phyloP scores from a whole-genome alignment of 2,797 vertebrate genomes.

The Ceryle rudis region DNA sequence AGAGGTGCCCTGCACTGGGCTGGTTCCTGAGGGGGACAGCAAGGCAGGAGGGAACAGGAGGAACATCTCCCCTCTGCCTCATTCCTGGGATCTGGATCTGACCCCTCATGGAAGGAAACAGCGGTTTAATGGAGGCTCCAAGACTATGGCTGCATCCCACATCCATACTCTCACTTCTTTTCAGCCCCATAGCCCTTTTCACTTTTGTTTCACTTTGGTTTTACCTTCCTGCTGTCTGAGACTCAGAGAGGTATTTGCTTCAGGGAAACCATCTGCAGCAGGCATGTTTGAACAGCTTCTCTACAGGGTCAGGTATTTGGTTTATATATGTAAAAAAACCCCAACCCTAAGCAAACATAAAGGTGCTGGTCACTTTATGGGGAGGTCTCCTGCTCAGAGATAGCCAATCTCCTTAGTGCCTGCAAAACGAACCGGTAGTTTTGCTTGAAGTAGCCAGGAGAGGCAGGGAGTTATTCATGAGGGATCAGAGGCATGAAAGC shows the following conservation, averaged over 20 bases:
- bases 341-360: not conserved
- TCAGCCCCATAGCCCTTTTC: not conserved
- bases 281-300: conserved; percentile 1
- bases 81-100: not conserved
- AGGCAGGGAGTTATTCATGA: not conserved
- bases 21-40: not conserved
- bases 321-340: not conserved
- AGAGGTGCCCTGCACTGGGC: not conserved
- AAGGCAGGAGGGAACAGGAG: not conserved
- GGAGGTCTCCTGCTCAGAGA: not conserved
- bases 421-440: not conserved
- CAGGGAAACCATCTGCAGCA: not conserved
- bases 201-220: not conserved
- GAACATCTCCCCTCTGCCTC: not conserved
- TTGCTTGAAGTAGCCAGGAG: not conserved
- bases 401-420: not conserved
- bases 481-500: rapidly evolving
- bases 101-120: not conserved
- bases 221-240: not conserved
- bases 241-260: not conserved
- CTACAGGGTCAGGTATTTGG: not conserved
- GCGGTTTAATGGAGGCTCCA: not conserved
- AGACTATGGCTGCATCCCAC: not conserved
- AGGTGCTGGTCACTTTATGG: not conserved
- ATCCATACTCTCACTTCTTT: not conserved